These are phyloP conservation scores for Diabrotica virgifera DNA, from an alignment of 1,140 invertebrate genomes.

Conservation along the genomic window DNA sequence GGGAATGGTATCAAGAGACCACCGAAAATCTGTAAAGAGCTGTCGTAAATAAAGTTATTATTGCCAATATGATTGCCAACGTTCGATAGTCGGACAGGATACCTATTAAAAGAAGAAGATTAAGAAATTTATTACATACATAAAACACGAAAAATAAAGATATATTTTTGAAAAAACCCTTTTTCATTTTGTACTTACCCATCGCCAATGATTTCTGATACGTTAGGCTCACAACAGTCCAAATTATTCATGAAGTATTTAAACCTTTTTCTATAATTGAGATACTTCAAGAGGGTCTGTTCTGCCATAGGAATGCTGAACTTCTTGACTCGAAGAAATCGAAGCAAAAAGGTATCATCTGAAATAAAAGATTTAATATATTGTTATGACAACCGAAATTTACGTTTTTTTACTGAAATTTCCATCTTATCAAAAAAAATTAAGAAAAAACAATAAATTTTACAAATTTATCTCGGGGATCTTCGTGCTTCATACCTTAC, in stretches of 20 bases:
- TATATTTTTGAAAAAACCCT: slow-evolving; percentile 20
- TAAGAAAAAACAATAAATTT: no score
- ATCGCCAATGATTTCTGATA: slow-evolving; percentile 61
- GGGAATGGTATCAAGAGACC: no score
- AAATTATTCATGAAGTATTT: slow-evolving; percentile 61
- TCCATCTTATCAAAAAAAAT: no score
- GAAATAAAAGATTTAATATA: slow-evolving; percentile 35
- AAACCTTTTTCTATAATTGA: slow-evolving; percentile 67
- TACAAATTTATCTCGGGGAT: no score
- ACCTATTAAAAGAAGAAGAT: no score
- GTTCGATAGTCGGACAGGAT: no score
- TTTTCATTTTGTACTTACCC: slow-evolving; percentile 49
- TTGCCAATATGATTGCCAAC: no score
- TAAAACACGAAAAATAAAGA: background rate
- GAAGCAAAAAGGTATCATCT: slow-evolving; percentile 72
- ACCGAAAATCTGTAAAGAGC: no score
- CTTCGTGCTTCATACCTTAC: no score
- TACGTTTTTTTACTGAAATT: no score
- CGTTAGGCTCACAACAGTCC: slow-evolving; percentile 61
- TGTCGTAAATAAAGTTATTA: no score
- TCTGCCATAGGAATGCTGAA: slow-evolving; percentile 77
- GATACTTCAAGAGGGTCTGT: slow-evolving; percentile 74
- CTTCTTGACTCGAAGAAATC: slow-evolving; percentile 75
- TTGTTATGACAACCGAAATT: no score
- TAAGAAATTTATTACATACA: background rate